A percentile compares a stretch with the other conserved stretches of the same genome.
phyloP scores from a whole-genome alignment of 2,797 vertebrate genomes.

The Pseudocheirus occidentalis region DNA sequence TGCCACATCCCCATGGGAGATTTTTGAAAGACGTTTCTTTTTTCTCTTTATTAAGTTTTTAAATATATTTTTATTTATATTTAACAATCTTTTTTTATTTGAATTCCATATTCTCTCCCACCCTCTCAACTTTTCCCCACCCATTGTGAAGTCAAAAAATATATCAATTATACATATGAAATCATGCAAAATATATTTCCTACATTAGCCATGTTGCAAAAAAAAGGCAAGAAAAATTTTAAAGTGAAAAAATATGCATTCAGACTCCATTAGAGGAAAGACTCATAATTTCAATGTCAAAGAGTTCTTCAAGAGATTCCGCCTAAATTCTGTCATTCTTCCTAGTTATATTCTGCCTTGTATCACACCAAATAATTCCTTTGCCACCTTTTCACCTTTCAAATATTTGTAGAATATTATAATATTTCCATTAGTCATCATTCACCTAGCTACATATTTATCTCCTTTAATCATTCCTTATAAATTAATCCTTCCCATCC shows the following conservation, averaged over 20 bases:
- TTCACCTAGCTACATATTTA: constrained; percentile 63
- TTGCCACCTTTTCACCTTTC: constrained; percentile 71
- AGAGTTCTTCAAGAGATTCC: constrained; percentile 49
- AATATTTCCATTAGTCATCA: constrained; percentile 70
- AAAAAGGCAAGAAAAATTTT: not conserved
- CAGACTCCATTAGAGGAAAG: not conserved
- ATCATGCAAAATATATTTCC: not conserved
- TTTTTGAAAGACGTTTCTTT: constrained; percentile 53
- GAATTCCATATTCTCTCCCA: not conserved
- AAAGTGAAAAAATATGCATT: not conserved
- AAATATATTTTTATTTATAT: not conserved
- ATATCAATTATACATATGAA: not conserved
- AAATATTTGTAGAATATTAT: constrained; percentile 77
- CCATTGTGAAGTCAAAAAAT: not conserved
- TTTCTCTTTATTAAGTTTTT: not conserved
- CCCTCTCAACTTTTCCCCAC: not conserved
- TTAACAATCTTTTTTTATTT: not conserved
- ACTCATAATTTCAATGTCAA: constrained; percentile 56
- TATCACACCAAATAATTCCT: constrained; percentile 71
- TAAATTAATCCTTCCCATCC: constrained; percentile 61
- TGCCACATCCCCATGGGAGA: constrained; percentile 51
- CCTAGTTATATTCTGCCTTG: constrained; percentile 53
- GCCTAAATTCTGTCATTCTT: constrained; percentile 57
- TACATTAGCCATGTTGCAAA: not conserved
- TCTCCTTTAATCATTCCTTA: constrained; percentile 64